Evolutionary conservation across 1,140 invertebrate genomes (phyloP), one percentile per base, ranked within the genome.

Genomic region (Microplitis mediator): DNA sequence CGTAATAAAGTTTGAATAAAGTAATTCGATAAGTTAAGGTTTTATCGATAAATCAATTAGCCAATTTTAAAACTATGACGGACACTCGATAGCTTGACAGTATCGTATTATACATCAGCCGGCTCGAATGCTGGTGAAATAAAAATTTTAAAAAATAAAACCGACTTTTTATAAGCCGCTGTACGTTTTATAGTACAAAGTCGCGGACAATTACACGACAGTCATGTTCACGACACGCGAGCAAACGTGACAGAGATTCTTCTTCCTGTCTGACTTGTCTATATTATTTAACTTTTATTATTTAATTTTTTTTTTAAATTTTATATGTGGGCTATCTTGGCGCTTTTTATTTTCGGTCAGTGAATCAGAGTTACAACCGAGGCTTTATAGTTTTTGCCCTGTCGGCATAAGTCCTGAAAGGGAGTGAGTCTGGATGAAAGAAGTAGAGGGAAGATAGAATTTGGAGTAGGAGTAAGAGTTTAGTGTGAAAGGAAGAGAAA

Each of bases 171-270:
- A 35, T 9, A 54, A 9, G 6, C 39, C 5, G 39, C 39, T 45
- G 16, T 69, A 39, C 31, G 39, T 64, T 61, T 64, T 31, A 39
- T 52, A 34, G n/a, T 32, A 64, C 69, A 71, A 35, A 70, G 69
- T 50, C 35, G 50, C 32, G 23, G 52, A 64, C 69, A 71, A 71
- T 71, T 64, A 71, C 69, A 51, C 62, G 69, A 71, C 60, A 71
- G 64, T 71, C 69, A 71, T 34, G 39, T 5, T 54, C 50, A 51
- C 50, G 50, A 64, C 60, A 64, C 61, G 50, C 60, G 35, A 64
- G 61, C 36, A 71, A 45, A 71, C 69, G 69, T 71, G 61, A 71
- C 54, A 34, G 32, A 14, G 32, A 56, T 16, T 36, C n/a, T 39
- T 36, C n/a, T 61, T 35, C 50, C 32, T 51, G 34, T 54, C n/a